A percentile compares a stretch with the other conserved stretches of the same genome.
Evolutionary conservation across 2,888 invertebrate genomes (phyloP).

Genomic region (Heliconius sara): DNA sequence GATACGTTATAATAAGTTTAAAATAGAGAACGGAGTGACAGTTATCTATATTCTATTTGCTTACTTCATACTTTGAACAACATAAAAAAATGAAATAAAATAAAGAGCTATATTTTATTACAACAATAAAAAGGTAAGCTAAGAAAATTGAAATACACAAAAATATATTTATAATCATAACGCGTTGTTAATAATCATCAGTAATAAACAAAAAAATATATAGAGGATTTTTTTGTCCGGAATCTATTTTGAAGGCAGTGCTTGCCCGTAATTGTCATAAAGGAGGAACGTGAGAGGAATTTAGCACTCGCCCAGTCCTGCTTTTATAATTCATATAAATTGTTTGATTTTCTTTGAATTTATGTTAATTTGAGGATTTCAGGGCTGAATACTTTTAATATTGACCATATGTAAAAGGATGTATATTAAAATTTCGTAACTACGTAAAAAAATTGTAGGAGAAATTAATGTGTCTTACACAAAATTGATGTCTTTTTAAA

Average conservation of each 20-base stretch:
- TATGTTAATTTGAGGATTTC: conserved; percentile 23
- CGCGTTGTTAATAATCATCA: conserved; percentile 22
- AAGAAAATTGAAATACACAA: neutral
- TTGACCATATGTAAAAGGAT: no score
- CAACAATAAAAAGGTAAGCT: neutral
- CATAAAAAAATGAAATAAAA: no score
- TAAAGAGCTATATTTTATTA: neutral
- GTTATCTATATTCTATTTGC: no score
- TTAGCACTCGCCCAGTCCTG: conserved; percentile 22
- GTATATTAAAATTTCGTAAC: no score
- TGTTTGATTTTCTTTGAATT: conserved; percentile 30
- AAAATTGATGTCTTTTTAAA: no score
- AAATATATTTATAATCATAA: conserved; percentile 17
- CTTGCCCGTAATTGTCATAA: conserved; percentile 43
- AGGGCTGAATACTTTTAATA: neutral
- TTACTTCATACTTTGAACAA: no score
- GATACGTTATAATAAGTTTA: no score
- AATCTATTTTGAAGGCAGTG: conserved; percentile 34
- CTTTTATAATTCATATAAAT: conserved; percentile 33
- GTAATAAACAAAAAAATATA: conserved; percentile 33
- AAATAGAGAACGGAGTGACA: no score
- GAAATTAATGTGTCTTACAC: no score
- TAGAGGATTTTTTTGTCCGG: conserved; percentile 24
- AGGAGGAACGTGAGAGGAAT: conserved; percentile 46
- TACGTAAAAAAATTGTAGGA: no score